Percentiles rank a stretch among this genome's conserved stretches.
These are phyloP conservation scores for Eriocheir sinensis DNA, from an alignment of 1,140 invertebrate species.

Conservation along the genomic window DNA sequence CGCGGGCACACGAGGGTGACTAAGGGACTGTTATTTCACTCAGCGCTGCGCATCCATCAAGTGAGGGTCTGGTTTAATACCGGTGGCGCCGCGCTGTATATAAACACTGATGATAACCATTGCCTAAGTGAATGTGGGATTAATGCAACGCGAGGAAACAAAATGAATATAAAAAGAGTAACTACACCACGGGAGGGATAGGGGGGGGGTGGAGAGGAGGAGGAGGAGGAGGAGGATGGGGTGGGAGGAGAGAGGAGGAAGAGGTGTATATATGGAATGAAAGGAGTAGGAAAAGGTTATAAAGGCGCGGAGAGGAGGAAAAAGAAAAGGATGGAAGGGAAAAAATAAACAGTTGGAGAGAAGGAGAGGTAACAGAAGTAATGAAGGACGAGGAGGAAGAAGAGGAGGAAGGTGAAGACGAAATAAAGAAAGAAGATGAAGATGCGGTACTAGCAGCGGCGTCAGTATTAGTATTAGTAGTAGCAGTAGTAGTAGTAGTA, in stretches of 20 bases:
- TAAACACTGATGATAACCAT: neutral
- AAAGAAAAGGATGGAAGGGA: neutral
- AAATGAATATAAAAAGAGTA: neutral
- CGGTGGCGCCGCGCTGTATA: neutral
- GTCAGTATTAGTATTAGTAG: no score
- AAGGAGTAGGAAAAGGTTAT: neutral
- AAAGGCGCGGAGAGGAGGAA: neutral
- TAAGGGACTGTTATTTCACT: neutral
- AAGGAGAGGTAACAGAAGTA: no score
- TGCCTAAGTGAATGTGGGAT: neutral
- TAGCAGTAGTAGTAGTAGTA: no score
- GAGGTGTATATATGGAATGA: neutral
- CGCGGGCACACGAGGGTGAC: neutral
- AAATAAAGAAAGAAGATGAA: no score
- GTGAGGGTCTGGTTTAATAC: neutral
- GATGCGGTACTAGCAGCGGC: no score
- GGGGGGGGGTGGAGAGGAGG: neutral
- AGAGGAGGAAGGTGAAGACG: no score
- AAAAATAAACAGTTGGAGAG: no score
- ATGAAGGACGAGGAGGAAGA: no score
- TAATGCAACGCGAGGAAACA: neutral
- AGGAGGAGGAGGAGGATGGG: neutral
- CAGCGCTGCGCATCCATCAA: neutral
- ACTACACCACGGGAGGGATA: neutral
- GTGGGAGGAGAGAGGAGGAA: no score